Evolutionary conservation across 2,113 vertebrate species (phyloP).

Genomic region (Sylvia atricapilla): DNA sequence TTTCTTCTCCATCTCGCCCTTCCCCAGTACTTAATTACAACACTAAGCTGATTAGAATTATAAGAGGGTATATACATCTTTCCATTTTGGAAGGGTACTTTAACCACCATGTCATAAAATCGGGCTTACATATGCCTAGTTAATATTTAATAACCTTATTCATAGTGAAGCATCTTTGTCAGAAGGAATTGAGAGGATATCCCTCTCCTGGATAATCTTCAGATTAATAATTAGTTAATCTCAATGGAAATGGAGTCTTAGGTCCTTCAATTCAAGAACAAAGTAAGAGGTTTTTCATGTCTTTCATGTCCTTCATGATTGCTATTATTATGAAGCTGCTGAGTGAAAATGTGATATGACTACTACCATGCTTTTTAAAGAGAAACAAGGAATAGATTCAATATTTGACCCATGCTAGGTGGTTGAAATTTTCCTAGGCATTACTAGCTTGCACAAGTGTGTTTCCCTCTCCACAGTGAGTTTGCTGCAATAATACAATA

Average conservation of each 20-base stretch:
- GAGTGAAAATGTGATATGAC: not conserved
- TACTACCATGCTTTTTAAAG: not conserved
- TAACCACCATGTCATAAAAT: not conserved
- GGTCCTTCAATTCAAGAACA: not conserved
- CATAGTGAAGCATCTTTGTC: not conserved
- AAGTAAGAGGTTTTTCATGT: not conserved
- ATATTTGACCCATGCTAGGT: not conserved
- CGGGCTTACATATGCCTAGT: not conserved
- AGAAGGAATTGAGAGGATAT: not conserved
- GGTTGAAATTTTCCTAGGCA: not conserved
- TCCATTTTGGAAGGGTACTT: not conserved
- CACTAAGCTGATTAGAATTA: not conserved
- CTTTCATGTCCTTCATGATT: not conserved
- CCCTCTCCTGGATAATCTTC: not conserved
- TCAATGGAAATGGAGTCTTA: not conserved
- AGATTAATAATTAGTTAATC: not conserved
- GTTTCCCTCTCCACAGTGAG: not conserved
- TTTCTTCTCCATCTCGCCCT: accelerated
- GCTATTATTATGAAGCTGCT: accelerated
- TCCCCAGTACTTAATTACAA: not conserved
- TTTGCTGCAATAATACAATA: not conserved
- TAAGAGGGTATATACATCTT: not conserved
- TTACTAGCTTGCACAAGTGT: not conserved
- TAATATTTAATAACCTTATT: not conserved
- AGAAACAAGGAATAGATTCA: not conserved